Evolutionary conservation across 2,888 invertebrate genomes (phyloP).

Genomic region (Philereme transversata): DNA sequence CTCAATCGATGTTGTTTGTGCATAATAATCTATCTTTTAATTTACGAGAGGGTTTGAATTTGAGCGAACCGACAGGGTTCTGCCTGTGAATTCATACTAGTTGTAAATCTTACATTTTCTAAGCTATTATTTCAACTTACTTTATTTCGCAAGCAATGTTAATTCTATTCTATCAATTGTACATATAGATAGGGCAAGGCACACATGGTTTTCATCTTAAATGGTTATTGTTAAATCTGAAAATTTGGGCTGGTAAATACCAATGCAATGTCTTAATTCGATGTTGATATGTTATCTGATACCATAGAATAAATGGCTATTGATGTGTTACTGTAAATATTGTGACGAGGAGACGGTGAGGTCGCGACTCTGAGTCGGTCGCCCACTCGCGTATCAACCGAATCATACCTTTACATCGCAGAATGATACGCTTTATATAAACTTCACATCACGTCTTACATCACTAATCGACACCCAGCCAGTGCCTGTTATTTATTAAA

Average conservation of each 20-base stretch:
- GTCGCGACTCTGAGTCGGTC: constrained; percentile 49
- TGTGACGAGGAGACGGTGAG: constrained; percentile 47
- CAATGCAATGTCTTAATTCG: constrained; percentile 70
- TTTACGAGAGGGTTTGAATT: constrained; percentile 76
- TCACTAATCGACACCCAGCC: constrained; percentile 35
- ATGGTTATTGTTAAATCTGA: constrained; percentile 73
- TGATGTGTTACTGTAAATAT: constrained; percentile 61
- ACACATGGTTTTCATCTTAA: constrained; percentile 67
- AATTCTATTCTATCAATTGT: constrained; percentile 76
- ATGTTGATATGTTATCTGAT: constrained; percentile 63
- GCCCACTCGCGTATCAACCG: constrained; percentile 69
- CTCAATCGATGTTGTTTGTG: constrained; percentile 81
- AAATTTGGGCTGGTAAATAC: constrained; percentile 63
- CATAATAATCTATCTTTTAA: constrained; percentile 79
- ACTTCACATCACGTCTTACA: constrained; percentile 55
- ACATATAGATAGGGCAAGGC: constrained; percentile 79
- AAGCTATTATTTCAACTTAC: constrained; percentile 56
- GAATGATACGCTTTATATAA: constrained; percentile 8
- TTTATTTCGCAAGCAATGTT: constrained; percentile 77
- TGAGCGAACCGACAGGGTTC: constrained; percentile 79
- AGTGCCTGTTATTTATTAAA: constrained; percentile 39
- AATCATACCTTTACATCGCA: constrained; percentile 37
- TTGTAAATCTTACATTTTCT: constrained; percentile 61
- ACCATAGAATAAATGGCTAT: constrained; percentile 67
- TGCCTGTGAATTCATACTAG: constrained; percentile 75